phyloP scores from a whole-genome alignment of 2,113 vertebrate species.

The Corythoichthys intestinalis region DNA sequence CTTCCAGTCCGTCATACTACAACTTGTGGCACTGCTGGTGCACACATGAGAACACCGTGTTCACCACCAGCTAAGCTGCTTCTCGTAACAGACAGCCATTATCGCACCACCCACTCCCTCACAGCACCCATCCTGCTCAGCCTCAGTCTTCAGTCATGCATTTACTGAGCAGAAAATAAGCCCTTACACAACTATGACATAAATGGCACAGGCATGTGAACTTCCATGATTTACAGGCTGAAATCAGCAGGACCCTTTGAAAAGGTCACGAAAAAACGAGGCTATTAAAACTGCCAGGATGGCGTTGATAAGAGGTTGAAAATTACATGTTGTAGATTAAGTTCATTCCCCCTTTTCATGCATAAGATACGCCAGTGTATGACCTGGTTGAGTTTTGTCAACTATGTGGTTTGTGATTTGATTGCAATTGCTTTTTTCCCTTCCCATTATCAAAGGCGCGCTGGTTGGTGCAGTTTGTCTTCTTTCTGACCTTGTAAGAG shows the following conservation, averaged over 20 bases:
- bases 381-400: too few species aligned
- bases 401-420: too few species aligned
- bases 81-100: constrained; percentile 41
- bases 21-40: constrained; percentile 35
- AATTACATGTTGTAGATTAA: not conserved
- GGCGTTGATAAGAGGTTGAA: not conserved
- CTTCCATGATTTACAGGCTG: not conserved
- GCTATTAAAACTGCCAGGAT: not conserved
- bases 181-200: constrained; percentile 3
- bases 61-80: constrained; percentile 36
- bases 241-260: constrained; percentile 7
- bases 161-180: constrained; percentile 21
- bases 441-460: too few species aligned
- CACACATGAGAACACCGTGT: constrained; percentile 38
- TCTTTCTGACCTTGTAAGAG: too few species aligned
- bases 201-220: constrained; percentile 3
- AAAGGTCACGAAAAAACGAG: constrained; percentile 1
- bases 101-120: constrained; percentile 46
- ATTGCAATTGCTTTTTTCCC: too few species aligned
- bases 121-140: constrained; percentile 38
- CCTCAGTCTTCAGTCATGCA: constrained; percentile 30
- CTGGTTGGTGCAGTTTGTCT: too few species aligned
- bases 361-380: too few species aligned
- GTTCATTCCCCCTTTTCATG: too few species aligned
- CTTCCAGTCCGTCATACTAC: constrained; percentile 25